Percentiles rank a stretch among this genome's conserved stretches.
phyloP scores from a whole-genome alignment of 2,888 invertebrate genomes.

The Cerastoderma edule region DNA sequence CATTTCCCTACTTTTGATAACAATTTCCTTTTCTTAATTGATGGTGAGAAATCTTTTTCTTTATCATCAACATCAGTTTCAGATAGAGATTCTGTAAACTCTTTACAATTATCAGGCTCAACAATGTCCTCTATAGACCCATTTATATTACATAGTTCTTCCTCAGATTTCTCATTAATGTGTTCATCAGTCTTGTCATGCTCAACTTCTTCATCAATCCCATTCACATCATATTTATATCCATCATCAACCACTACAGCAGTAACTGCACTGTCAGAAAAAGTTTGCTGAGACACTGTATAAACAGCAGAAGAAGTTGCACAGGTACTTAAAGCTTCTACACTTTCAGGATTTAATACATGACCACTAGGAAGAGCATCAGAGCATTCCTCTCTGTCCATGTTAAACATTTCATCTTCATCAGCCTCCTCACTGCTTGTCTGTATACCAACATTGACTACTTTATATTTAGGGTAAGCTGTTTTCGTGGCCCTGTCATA shows the following conservation, averaged over 20 bases:
- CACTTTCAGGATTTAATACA: not conserved
- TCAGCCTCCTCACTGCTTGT: not conserved
- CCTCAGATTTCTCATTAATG: too few relatives aligned
- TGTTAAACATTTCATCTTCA: not conserved
- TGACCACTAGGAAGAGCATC: not conserved
- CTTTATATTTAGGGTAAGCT: conserved; percentile 13
- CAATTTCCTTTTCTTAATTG: too few relatives aligned
- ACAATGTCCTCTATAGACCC: too few relatives aligned
- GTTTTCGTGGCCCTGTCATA: conserved; percentile 11
- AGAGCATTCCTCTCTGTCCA: not conserved
- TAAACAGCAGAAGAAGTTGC: not conserved
- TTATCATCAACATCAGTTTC: too few relatives aligned
- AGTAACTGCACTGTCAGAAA: not conserved
- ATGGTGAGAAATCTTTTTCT: too few relatives aligned
- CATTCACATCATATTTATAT: not conserved
- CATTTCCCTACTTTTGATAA: too few relatives aligned
- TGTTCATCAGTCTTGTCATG: too few relatives aligned
- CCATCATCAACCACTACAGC: not conserved
- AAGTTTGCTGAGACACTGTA: not conserved
- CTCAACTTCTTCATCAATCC: too few relatives aligned
- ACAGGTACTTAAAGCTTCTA: not conserved
- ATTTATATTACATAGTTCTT: too few relatives aligned
- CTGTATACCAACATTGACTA: conserved; percentile 1
- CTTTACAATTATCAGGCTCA: too few relatives aligned
- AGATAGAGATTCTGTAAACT: too few relatives aligned